Percentiles rank a stretch among this genome's conserved stretches.
Evolutionary conservation across 2,113 vertebrate genomes (phyloP).

Genomic region (Rhombomys opimus): DNA sequence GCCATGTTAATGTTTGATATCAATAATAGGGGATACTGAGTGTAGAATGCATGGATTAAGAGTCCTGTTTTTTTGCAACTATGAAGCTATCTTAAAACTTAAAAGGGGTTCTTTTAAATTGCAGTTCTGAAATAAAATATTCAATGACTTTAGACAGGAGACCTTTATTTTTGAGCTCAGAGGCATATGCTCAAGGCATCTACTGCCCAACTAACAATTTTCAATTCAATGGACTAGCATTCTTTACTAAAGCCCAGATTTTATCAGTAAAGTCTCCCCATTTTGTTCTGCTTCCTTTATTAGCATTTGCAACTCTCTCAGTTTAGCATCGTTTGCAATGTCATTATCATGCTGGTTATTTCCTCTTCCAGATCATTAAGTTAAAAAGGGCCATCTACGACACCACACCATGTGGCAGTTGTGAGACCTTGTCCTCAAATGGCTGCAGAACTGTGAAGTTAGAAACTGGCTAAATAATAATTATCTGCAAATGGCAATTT

Average conservation of each 20-base stretch:
- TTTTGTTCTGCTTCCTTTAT: slow-evolving; percentile 77
- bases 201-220: slow-evolving; percentile 14
- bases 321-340: slow-evolving; percentile 78
- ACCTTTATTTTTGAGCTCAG: slow-evolving; percentile 63
- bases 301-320: slow-evolving; percentile 78
- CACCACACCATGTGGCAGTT: slow-evolving; percentile 78
- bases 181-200: not conserved
- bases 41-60: not conserved
- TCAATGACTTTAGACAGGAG: slow-evolving; percentile 29
- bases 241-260: slow-evolving; percentile 67
- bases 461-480: slow-evolving; percentile 79
- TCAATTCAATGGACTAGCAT: slow-evolving; percentile 58
- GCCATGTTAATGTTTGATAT: not conserved
- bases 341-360: slow-evolving; percentile 80
- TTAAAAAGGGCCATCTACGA: slow-evolving; percentile 79
- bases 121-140: slow-evolving; percentile 51
- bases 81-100: slow-evolving; percentile 35
- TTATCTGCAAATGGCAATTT: slow-evolving; percentile 80
- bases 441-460: slow-evolving; percentile 74
- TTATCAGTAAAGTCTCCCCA: slow-evolving; percentile 73
- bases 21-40: slow-evolving; percentile 23
- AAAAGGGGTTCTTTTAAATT: slow-evolving; percentile 50
- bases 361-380: slow-evolving; percentile 83
- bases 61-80: slow-evolving; percentile 41
- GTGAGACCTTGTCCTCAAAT: slow-evolving; percentile 80